Evolutionary conservation across 1,140 invertebrate genomes (phyloP).

Genomic region (Nephila pilipes): DNA sequence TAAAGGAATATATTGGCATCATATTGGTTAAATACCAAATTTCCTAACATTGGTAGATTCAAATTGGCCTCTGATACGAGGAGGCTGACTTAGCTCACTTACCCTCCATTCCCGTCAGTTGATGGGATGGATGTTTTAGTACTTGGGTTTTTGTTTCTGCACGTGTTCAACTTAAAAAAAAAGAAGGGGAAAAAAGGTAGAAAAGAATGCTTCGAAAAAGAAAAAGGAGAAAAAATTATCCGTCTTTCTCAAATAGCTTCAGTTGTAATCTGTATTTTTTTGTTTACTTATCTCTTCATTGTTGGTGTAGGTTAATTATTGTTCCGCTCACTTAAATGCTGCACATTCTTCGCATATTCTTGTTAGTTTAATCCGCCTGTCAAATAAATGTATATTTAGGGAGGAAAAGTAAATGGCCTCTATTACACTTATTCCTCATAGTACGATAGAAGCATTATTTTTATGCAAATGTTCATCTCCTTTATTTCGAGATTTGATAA

Average conservation of each 20-base stretch:
- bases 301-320: slow-evolving; percentile 69
- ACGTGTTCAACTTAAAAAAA: slow-evolving; percentile 66
- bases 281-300: slow-evolving; percentile 61
- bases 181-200: slow-evolving; percentile 12
- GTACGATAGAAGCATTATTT: neutral
- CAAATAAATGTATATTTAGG: neutral
- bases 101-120: neutral
- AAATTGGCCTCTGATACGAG: neutral
- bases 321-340: slow-evolving; percentile 70
- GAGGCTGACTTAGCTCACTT: slow-evolving; percentile 45
- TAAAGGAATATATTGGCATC: neutral
- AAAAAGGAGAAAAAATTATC: slow-evolving; percentile 42
- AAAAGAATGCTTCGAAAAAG: slow-evolving; percentile 56
- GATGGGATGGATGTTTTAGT: slow-evolving; percentile 57
- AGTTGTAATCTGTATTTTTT: slow-evolving; percentile 56
- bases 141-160: slow-evolving; percentile 68
- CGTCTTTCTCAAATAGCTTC: slow-evolving; percentile 67
- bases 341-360: slow-evolving; percentile 64
- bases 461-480: too few relatives aligned
- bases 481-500: too few relatives aligned
- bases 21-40: neutral
- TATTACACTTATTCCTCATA: neutral
- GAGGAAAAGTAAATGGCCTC: slow-evolving; percentile 12
- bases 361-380: slow-evolving; percentile 3
- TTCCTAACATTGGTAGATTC: neutral